Conservation (phyloP, 2,888 invertebrate genomes). For the Perizoma affinitatum region DNA sequence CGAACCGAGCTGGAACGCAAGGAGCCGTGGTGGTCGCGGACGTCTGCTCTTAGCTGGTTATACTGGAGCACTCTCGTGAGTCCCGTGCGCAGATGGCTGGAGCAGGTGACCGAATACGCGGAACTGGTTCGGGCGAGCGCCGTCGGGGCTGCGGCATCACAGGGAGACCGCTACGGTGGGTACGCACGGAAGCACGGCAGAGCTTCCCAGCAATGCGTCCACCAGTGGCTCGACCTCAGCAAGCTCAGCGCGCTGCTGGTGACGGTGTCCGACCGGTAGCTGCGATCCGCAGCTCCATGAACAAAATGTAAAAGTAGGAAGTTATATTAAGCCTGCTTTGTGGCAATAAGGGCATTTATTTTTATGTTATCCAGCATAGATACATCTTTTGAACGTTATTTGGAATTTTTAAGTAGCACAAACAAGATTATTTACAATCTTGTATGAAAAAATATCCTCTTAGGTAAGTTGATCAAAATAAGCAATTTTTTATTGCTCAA, state of each 20-base stretch:
- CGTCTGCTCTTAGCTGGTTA: conserved; percentile 62
- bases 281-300: background rate
- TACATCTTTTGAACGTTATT: background rate
- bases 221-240: conserved; percentile 61
- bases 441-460: too few species aligned
- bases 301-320: background rate
- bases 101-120: conserved; percentile 57
- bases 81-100: conserved; percentile 72
- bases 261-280: conserved; percentile 65
- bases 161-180: background rate
- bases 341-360: conserved; percentile 5
- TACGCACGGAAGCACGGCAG: conserved; percentile 14
- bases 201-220: conserved; percentile 41
- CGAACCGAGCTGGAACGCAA: conserved; percentile 39
- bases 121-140: conserved; percentile 37
- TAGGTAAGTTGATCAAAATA: too few species aligned
- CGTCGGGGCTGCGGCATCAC: conserved; percentile 14
- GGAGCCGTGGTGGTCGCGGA: conserved; percentile 61
- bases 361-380: background rate
- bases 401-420: too few species aligned
- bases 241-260: conserved; percentile 58
- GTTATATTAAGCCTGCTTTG: conserved; percentile 1
- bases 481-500: too few species aligned
- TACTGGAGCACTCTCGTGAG: conserved; percentile 66
- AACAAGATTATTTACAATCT: too few species aligned